Base-by-base conservation (phyloP, 1,140 invertebrate genomes). In the Ctenoplectra terminalis region DNA sequence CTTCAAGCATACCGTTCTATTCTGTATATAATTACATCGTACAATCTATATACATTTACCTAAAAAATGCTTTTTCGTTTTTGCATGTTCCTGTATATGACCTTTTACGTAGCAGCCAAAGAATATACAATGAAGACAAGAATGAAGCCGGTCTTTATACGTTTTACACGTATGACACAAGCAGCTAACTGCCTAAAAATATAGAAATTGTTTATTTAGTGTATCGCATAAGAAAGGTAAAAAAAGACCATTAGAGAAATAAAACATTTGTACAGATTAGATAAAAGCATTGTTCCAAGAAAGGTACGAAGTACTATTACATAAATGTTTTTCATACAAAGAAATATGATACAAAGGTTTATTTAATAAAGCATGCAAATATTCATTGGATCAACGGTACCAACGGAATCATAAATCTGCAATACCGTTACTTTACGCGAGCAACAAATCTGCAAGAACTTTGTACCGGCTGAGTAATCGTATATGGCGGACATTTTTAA, bases 71-170 rank as follows among this genome's bases (percentile, higher is more conserved):
- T 97, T 97, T 87, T 97, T 97, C 17, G 94, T 94, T 90, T 96
- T 96, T 48, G 96, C 96, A 95, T 99, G 98, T 70, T 98, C 96
- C 89, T 97, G 96, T 85, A 98, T 98, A 90, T 99, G 98, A 72
- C 95, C 95, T 48, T 95, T 95, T 66, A 94, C 95, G 85, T 97
- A 97, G 92, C 98, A 99, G 31, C 97, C 98, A 93, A 99, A 98
- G 93, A 96, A 98, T 84, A 98, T 97, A 94, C 98, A 99, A 83
- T 98, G 96, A 37, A 99, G 94, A 93, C 98, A 99, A 40, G 97
- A 97, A 94, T 98, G 97, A 76, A 98, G 94, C 63, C 97, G 95
- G 54, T 96, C 96, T 58, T 96, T 96, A 84, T 95, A 94, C 64
- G 95, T 95, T 86, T 96, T 95, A 93, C 98, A 98, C 69, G 95